Base-by-base conservation (phyloP, 2,113 vertebrate species). In the Psilopsiagon aurifrons region DNA sequence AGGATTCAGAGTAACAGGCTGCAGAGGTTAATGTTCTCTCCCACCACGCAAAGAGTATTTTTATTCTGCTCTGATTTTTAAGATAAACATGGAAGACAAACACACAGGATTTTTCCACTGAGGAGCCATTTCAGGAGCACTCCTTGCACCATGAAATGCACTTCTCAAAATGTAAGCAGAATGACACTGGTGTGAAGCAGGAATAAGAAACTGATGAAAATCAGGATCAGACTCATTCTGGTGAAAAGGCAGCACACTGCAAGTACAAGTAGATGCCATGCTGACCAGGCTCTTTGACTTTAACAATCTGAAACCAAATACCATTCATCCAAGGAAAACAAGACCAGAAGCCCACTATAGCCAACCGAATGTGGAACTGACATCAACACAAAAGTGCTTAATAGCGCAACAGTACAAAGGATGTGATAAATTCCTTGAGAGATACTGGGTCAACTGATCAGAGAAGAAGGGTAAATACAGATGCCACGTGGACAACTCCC, bases 51-150 rank as follows among this genome's bases (percentile, higher is more conserved):
- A 88, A 80, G 59, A 47, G 28, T 59, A 70, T 69, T 95, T 92
- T 92, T 74, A 82, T 85, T 76, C 49, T 89, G 57, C 52, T 89
- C 22, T 54, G 46, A 85, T 92, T 91, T 89, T 88, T 44, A 78
- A 94, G 77, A 88, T 66, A 94, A 93, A 75, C 49, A 23, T 44
- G n/a, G 68, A 73, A 83, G 81, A 52, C 35, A 84, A 79, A 84
- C 28, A 83, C 9, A 43, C 31, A 80, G 31, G 52, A 57, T 89
- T 86, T 80, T 89, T 92, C 77, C 63, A 80, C 39, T 27, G 77
- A 73, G 63, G 13, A 91, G n/a, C 11, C 73, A 71, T 86, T 80
- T 83, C 24, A 37, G 46, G 47, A 83, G 19, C 39, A 77, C 11
- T 89, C 57, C 27, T 55, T 47, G 63, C 1, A 0, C 67, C 57